Base-by-base conservation (phyloP, 2,113 vertebrate species). In the Girardinichthys multiradiatus region DNA sequence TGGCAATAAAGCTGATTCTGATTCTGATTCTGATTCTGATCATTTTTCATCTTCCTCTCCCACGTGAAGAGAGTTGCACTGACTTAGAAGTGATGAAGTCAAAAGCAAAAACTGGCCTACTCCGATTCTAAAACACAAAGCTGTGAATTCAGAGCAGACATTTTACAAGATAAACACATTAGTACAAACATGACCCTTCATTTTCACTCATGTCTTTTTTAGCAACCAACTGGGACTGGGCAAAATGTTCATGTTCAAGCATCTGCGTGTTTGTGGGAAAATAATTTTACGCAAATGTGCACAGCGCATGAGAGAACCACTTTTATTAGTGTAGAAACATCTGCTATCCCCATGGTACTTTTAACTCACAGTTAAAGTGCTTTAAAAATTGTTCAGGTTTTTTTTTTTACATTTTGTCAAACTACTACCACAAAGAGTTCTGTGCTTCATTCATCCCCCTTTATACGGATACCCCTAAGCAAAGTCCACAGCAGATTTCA, bases 41-140 rank as follows among this genome's bases (percentile, higher is more conserved):
- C 63, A 64, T 58, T 58, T 64, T 24, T 24, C 35, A 29, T 72
- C 76, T 70, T 76, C 72, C 81, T 72, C 69, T 61, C 14, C 8
- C 6, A 14, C 28, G 2, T 35, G 35, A 31, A 9, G 27, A 68
- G 28, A 64, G 60, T 30, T 58, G 11, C 10, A 19, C 33, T 75
- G 72, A 83, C 84, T 87, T 79, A 62, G 64, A 83, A 70, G n/a
- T 72, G 82, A 79, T 82, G 87, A 91, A 69, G 86, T 89, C 80
- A 82, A 76, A 63, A 74, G 66, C 30, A 28, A 37, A 62, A 39
- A 19, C 78, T 64, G 64, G 60, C 26, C 8, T 4, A 11, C 27
- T 27, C 37, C 59, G 63, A 17, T 35, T 70, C 37, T 79, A 7
- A 30, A 72, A 64, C 31, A 57, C 2, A 57, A 24, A 51, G 30